Base-by-base conservation (phyloP, 2,797 vertebrate species). In the Catamblyrhynchus diadema region DNA sequence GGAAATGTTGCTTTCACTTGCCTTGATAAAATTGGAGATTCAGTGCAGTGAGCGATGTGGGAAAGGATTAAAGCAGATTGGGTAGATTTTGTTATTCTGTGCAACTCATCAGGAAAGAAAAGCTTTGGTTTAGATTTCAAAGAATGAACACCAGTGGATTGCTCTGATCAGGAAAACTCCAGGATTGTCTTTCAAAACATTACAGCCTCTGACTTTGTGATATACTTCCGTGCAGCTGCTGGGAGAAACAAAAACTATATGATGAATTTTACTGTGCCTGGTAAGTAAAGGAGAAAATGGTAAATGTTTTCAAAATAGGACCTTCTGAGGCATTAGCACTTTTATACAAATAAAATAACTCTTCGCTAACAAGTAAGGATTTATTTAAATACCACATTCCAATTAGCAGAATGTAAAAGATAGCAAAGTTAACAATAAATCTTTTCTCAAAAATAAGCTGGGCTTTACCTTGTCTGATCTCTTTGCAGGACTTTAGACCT, bases 1-100 rank as follows among this genome's bases (percentile, higher is more conserved):
- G 33, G 81, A 93, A 98, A 98, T 42, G 20, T 98, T 80, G 97
- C 97, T 39, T 95, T 99, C 79, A 95, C 33, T 42, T 98, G 97
- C 28, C 86, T 90, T 72, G 95, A 96, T 41, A 72, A 78, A 23
- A 94, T 27, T 67, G 95, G 97, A 6, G 70, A 89, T 12, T 94
- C 94, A 1, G 69, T 98, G 24, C 89, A 97, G 62, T 41, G 83
- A 78, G 97, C 97, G 12, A 97, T 75, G 3, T 93, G 99, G 96
- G 98, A 99, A 95, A 98, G 91, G 96, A 95, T 98, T 93, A 95
- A 94, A 48, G 77, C 23, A 2, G 95, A 91, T 44, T 74, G 66
- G 67, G 89, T 90, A 12, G 96, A 97, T 80, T 96, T 95, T 13
- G 50, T 98, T 18, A 97, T 96, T 5, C 94, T 79, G 25, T 99